Conservation (phyloP, 2,888 invertebrate genomes). For the Amphipyra berbera region DNA sequence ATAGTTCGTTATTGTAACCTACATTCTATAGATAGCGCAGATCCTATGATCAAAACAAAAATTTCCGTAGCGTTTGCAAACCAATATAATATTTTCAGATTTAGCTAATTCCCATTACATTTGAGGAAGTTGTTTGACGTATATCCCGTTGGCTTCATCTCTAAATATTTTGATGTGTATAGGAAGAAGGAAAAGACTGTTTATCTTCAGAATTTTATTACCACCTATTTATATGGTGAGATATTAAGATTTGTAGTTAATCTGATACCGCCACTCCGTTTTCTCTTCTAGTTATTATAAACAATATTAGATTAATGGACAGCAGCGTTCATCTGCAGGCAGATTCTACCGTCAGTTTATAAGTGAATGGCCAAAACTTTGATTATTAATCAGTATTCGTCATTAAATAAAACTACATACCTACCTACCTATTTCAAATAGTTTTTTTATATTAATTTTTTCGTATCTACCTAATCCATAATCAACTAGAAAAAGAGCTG, state of each 20-base stretch:
- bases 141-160: conserved; percentile 39
- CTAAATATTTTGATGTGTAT: conserved; percentile 21
- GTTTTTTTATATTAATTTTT: too few relatives aligned
- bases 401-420: too few relatives aligned
- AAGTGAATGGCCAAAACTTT: too few relatives aligned
- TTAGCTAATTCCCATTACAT: background rate
- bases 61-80: background rate
- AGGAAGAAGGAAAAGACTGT: conserved; percentile 28
- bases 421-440: too few relatives aligned
- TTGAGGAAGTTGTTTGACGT: conserved; percentile 34
- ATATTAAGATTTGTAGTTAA: too few relatives aligned
- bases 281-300: too few relatives aligned
- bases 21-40: background rate
- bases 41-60: too few relatives aligned
- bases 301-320: too few relatives aligned
- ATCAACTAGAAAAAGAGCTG: background rate
- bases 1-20: background rate
- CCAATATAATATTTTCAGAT: background rate
- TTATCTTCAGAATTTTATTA: conserved; percentile 14
- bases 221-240: background rate
- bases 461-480: background rate
- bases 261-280: too few relatives aligned
- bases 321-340: too few relatives aligned
- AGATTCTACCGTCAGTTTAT: too few relatives aligned
- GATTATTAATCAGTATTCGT: too few relatives aligned